A percentile compares a stretch with the other conserved stretches of the same genome.
Conservation (phyloP, 2,113 vertebrate species). For the Alces alces region DNA sequence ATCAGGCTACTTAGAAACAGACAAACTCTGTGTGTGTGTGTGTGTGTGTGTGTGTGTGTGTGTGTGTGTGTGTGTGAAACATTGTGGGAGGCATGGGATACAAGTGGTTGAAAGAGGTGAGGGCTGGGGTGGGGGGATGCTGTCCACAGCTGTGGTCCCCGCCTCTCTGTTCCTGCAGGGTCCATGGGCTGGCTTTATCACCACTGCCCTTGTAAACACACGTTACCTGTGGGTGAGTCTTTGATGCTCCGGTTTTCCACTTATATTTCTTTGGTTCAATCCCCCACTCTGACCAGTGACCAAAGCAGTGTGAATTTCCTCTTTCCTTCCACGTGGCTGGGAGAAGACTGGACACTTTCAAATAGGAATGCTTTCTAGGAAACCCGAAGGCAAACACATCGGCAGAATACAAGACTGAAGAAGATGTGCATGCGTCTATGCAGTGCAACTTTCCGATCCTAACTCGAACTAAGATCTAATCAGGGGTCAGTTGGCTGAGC, state of each 20-base stretch:
- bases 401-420: rapidly evolving
- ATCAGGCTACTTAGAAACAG: not conserved
- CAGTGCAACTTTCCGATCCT: not conserved
- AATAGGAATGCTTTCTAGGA: not conserved
- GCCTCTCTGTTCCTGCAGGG: not conserved
- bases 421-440: rapidly evolving
- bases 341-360: not conserved
- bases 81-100: no score
- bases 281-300: not conserved
- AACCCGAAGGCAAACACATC: rapidly evolving
- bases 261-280: not conserved
- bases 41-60: not conserved
- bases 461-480: not conserved
- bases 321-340: not conserved
- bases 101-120: not conserved
- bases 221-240: rapidly evolving
- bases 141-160: not conserved
- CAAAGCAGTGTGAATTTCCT: not conserved
- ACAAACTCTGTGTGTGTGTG: rapidly evolving
- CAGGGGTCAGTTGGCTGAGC: not conserved
- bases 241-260: not conserved
- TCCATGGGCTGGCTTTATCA: rapidly evolving
- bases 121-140: not conserved
- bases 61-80: not conserved
- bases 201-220: rapidly evolving